Percentiles rank a stretch among this genome's conserved stretches.
Conservation (phyloP, 2,888 invertebrate genomes). For the Cabera pusaria region DNA sequence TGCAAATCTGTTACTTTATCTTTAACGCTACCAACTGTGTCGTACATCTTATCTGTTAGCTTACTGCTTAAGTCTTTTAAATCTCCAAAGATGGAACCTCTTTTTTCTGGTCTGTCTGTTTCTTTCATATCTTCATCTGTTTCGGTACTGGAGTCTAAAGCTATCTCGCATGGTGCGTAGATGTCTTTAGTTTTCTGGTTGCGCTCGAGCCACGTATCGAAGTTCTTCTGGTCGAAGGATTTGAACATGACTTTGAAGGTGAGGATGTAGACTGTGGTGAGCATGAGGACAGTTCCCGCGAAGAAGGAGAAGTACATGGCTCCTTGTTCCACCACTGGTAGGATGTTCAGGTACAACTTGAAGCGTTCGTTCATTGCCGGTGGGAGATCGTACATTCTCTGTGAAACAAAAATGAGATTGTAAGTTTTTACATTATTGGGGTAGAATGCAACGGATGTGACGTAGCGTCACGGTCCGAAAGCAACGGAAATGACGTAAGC, state of each 20-base stretch:
- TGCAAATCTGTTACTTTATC: slow-evolving; percentile 53
- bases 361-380: slow-evolving; percentile 85
- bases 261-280: slow-evolving; percentile 72
- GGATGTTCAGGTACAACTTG: slow-evolving; percentile 87
- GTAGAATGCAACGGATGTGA: too few relatives aligned
- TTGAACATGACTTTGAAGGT: slow-evolving; percentile 76
- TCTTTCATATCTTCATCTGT: slow-evolving; percentile 43
- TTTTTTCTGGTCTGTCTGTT: slow-evolving; percentile 34
- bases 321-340: slow-evolving; percentile 85
- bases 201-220: slow-evolving; percentile 47
- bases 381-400: slow-evolving; percentile 89
- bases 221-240: slow-evolving; percentile 40
- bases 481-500: too few relatives aligned
- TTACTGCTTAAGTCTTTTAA: slow-evolving; percentile 57
- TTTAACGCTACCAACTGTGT: slow-evolving; percentile 60
- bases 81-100: slow-evolving; percentile 42
- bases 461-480: too few relatives aligned
- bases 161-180: slow-evolving; percentile 69
- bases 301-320: slow-evolving; percentile 81
- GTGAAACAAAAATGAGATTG: slow-evolving; percentile 32
- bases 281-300: slow-evolving; percentile 75
- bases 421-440: too few relatives aligned
- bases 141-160: slow-evolving; percentile 49
- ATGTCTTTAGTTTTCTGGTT: slow-evolving; percentile 45
- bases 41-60: slow-evolving; percentile 61